These are phyloP conservation scores for Nettapus auritus DNA, from an alignment of 2,113 vertebrate genomes.

Conservation along the genomic window DNA sequence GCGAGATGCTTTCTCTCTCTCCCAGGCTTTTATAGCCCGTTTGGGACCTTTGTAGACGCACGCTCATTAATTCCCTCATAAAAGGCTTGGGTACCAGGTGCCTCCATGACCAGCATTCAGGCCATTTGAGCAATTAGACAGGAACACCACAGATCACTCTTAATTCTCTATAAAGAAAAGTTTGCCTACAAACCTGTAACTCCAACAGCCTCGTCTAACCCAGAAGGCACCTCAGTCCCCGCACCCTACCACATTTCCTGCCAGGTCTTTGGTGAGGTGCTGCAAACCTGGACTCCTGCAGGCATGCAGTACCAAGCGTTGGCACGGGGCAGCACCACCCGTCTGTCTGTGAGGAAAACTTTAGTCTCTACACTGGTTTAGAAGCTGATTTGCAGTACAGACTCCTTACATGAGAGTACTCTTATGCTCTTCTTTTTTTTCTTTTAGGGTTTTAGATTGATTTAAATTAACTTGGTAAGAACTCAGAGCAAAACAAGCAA, in stretches of 20 bases:
- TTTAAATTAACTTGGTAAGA: background rate
- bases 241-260: background rate
- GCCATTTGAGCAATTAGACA: constrained; percentile 34
- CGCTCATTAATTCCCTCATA: constrained; percentile 13
- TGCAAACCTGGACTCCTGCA: background rate
- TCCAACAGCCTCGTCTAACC: background rate
- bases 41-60: constrained; percentile 8
- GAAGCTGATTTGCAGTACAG: background rate
- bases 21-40: background rate
- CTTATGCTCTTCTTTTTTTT: background rate
- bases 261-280: background rate
- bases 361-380: background rate
- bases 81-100: constrained; percentile 20
- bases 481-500: background rate
- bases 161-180: background rate
- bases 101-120: constrained; percentile 19
- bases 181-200: background rate
- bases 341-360: background rate
- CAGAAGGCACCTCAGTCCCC: background rate
- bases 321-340: background rate
- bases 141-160: background rate
- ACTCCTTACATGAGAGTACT: background rate
- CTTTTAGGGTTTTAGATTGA: background rate
- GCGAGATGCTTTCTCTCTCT: background rate
- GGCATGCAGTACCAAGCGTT: background rate